Conservation (phyloP, 2,113 vertebrate genomes). For the Phoenicopterus ruber region DNA sequence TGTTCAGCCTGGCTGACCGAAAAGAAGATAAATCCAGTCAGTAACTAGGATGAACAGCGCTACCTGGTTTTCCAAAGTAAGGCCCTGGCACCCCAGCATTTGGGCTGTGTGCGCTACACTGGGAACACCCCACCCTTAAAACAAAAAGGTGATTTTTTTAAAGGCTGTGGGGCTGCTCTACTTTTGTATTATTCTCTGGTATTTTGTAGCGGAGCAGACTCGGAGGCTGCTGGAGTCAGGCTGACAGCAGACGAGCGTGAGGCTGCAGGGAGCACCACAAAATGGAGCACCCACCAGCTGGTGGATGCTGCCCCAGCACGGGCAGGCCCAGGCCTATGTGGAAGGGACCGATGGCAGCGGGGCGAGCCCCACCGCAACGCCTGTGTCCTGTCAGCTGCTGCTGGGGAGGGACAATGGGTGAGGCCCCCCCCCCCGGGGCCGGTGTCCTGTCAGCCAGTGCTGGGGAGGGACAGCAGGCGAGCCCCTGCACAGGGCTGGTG, state of each 20-base stretch:
- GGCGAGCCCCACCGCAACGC: rapidly evolving
- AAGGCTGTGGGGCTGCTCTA: too few relatives aligned
- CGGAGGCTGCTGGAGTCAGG: rapidly evolving
- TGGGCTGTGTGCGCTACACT: rapidly evolving
- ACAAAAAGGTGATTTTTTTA: not conserved
- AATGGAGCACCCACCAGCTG: not conserved
- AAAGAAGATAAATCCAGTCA: not conserved
- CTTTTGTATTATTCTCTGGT: not conserved
- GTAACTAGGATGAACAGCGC: not conserved
- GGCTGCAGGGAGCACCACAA: too few relatives aligned
- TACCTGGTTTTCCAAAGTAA: not conserved
- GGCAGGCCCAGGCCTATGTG: rapidly evolving
- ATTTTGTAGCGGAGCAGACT: not conserved
- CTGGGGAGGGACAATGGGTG: not conserved
- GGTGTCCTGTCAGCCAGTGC: too few relatives aligned
- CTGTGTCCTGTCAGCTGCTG: rapidly evolving
- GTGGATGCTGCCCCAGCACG: rapidly evolving
- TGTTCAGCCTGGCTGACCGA: not conserved
- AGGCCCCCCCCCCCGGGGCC: not conserved
- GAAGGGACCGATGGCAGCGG: rapidly evolving
- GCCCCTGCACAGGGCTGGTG: too few relatives aligned
- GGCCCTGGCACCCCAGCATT: not conserved
- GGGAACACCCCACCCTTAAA: not conserved
- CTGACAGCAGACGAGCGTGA: rapidly evolving
- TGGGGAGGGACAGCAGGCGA: too few relatives aligned